Percentiles rank a stretch among this genome's conserved stretches.
phyloP scores from a whole-genome alignment of 2,888 invertebrate species.

The Tethea ocularis region DNA sequence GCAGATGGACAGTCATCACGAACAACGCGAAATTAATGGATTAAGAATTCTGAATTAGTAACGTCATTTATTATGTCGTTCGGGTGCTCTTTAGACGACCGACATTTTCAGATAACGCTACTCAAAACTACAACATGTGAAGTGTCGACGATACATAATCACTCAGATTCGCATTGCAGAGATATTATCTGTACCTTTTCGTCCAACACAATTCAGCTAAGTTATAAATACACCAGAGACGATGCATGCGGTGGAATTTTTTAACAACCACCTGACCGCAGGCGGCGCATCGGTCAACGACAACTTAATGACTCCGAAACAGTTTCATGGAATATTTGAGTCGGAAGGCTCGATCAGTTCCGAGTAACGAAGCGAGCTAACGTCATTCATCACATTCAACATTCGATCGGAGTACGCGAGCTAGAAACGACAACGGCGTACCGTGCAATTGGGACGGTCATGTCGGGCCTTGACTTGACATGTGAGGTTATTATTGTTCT shows the following conservation, averaged over 20 bases:
- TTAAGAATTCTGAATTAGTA: background rate
- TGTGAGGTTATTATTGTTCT: constrained; percentile 60
- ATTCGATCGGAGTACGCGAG: background rate
- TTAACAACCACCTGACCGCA: constrained; percentile 13
- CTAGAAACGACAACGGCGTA: background rate
- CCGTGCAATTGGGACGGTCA: constrained; percentile 44
- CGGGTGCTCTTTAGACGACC: background rate
- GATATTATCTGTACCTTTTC: constrained; percentile 36
- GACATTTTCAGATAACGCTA: background rate
- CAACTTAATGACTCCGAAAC: constrained; percentile 15
- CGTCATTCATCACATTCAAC: background rate
- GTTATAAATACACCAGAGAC: constrained; percentile 37
- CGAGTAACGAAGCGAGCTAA: background rate
- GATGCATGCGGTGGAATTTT: constrained; percentile 26
- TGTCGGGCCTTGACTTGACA: constrained; percentile 54
- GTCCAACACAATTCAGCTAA: constrained; percentile 28
- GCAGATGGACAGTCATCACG: constrained; percentile 14
- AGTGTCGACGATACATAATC: constrained; percentile 38
- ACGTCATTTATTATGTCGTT: background rate
- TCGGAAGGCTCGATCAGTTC: background rate
- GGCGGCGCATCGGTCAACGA: constrained; percentile 8
- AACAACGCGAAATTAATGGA: constrained; percentile 15
- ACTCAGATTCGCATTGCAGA: constrained; percentile 42
- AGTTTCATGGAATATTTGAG: background rate
- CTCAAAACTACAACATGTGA: constrained; percentile 26